phyloP scores from a whole-genome alignment of 1,140 invertebrate species.

The Drosophila sproati region DNA sequence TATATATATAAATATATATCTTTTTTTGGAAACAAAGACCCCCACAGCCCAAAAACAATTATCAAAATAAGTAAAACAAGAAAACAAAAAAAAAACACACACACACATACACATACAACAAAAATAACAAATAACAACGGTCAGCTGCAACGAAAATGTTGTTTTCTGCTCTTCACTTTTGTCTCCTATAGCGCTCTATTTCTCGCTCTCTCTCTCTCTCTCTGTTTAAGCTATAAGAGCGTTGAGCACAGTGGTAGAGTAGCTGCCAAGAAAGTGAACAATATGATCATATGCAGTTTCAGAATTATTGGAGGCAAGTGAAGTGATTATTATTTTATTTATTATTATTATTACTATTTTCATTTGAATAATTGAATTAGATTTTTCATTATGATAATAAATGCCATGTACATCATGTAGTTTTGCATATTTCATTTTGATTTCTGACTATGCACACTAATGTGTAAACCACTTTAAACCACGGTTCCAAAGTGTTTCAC shows the following conservation, averaged over 20 bases:
- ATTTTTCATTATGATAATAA: no score
- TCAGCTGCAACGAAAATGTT: constrained; percentile 67
- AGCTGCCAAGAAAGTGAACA: background rate
- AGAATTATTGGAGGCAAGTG: no score
- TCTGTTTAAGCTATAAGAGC: constrained; percentile 1
- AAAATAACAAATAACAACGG: constrained; percentile 39
- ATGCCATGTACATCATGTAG: background rate
- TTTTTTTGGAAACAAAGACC: constrained; percentile 64
- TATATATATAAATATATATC: background rate
- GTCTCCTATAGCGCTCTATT: background rate
- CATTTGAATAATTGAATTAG: background rate
- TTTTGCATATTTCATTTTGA: background rate
- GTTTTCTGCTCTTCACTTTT: constrained; percentile 35
- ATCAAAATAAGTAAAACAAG: constrained; percentile 66
- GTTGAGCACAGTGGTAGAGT: constrained; percentile 5
- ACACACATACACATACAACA: constrained; percentile 33
- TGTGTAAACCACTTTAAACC: background rate
- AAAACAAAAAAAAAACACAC: constrained; percentile 39
- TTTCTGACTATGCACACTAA: no score
- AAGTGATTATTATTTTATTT: background rate
- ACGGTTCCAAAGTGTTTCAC: constrained; percentile 66
- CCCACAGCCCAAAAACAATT: constrained; percentile 53
- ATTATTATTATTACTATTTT: background rate
- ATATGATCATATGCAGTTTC: background rate
- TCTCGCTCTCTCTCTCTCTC: constrained; percentile 17